Evolutionary conservation across 2,113 vertebrate genomes (phyloP), one percentile per base, ranked within the genome.

Genomic region (Scalopus aquaticus): DNA sequence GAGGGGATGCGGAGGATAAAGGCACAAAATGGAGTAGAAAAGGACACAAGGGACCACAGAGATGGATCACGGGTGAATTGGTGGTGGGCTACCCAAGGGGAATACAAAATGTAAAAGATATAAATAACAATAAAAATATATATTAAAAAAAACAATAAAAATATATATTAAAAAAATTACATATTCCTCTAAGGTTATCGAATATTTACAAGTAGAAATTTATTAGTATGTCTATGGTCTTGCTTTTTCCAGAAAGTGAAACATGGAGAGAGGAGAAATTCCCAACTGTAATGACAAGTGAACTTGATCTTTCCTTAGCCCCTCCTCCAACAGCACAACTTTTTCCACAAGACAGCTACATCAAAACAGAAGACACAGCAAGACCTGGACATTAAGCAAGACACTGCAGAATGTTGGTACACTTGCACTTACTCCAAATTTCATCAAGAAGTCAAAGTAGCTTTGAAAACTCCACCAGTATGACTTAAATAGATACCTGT

Each of bases 241-340:
- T 54, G 39, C 15, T 72, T 42, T 77, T 81, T 44, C n/a, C 39
- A 87, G 67, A 64, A 88, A 93, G 79, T 54, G 86, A 96, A 87
- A 65, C 30, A 64, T 8, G 2, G 58, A 85, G 30, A 9, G 24
- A 54, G 46, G 64, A 39, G 60, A 93, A 94, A 93, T 65, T 49
- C 49, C 78, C 24, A 65, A n/a, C 11, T 64, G 15, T 28, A 24
- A 91, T 60, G 69, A 91, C 39, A 92, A 60, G 51, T 62, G 64
- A 62, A 74, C 26, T 19, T 16, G 73, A 56, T 60, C 58, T 56
- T 70, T 65, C 88, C 22, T 3, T 19, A 6, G 17, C 2, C 13
- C 16, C 62, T 84, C 32, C 35, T n/a, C 46, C 54, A 69, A 74
- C 79, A 26, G 46, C 13, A 15, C 17, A 37, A 17, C 37, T 26